Evolutionary conservation across 1,140 invertebrate species (phyloP).

Genomic region (Andricus grossulariae): DNA sequence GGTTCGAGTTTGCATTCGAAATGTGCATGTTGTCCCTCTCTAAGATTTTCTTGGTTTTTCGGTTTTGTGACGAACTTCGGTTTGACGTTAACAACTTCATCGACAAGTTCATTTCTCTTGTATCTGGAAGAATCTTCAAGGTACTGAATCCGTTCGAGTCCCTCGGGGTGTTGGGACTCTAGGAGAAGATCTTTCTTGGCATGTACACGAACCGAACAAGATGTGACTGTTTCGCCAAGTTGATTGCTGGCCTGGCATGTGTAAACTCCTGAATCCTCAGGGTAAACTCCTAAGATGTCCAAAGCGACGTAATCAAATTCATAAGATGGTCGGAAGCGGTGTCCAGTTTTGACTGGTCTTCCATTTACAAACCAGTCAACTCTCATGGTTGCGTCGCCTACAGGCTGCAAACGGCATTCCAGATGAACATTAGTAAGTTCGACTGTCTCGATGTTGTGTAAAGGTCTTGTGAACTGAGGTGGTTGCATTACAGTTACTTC

Average conservation of each 20-base stretch:
- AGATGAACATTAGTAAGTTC: constrained; percentile 95
- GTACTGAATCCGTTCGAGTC: constrained; percentile 93
- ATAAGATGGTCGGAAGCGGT: constrained; percentile 95
- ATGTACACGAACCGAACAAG: constrained; percentile 90
- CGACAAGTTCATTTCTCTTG: constrained; percentile 87
- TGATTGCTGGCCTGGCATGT: constrained; percentile 94
- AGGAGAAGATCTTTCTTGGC: constrained; percentile 91
- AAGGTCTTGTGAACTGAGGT: constrained; percentile 89
- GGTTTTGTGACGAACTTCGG: constrained; percentile 91
- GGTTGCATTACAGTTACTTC: constrained; percentile 88
- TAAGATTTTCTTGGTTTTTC: constrained; percentile 88
- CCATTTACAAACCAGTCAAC: constrained; percentile 99
- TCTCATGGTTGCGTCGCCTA: constrained; percentile 95
- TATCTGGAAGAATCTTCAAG: constrained; percentile 92
- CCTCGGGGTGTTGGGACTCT: constrained; percentile 90
- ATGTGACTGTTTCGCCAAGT: constrained; percentile 95
- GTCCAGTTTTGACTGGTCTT: constrained; percentile 89
- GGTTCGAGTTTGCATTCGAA: constrained; percentile 98
- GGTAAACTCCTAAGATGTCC: constrained; percentile 96
- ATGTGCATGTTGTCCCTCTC: constrained; percentile 95
- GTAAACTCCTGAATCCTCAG: constrained; percentile 97
- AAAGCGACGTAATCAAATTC: constrained; percentile 98
- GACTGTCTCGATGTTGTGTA: constrained; percentile 93
- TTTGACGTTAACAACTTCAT: constrained; percentile 88
- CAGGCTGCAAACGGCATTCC: constrained; percentile 93